Base-by-base conservation (phyloP, 2,888 invertebrate species). In the Temnothorax unifasciatus region DNA sequence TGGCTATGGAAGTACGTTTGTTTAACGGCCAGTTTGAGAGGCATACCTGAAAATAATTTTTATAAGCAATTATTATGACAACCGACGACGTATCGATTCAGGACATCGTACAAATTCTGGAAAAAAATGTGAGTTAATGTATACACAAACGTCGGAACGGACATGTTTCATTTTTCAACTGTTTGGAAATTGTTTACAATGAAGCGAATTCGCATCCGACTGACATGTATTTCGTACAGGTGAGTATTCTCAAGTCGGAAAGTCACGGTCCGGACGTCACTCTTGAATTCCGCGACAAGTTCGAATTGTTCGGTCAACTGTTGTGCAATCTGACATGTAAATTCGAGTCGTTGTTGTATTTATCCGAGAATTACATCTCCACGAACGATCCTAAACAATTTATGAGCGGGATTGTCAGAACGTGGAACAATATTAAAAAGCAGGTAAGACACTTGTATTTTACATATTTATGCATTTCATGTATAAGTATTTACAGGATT, bases 61-160 rank as follows among this genome's bases (percentile, higher is more conserved):
- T 50, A 29, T 50, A 69, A 68, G 6, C 0, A 15, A 15, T 5
- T 34, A 21, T 61, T 25, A 81, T 81, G 79, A 34, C 38, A 38
- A 71, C 85, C 38, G 85, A 88, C 15, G 85, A 90, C 54, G 76
- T 75, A 59, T 83, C 88, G 1, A 85, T 81, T 66, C 85, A 8
- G 15, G 89, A 89, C 50, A 83, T 92, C 1, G 64, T 92, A 68
- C 90, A 87, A 81, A 91, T 87, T 15, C 89, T 93, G 47, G 89
- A 92, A 69, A 92, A 91, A 87, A 92, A 92, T 71, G 93, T 93
- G 81, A 92, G 89, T 84, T 59, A 47, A 18, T 47, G n/a, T 29
- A 59, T 21, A 8, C 50, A 38, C 13, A 21, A 79, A 50, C 9
- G 3, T 57, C n/a, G 25, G 8, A 25, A 64, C 9, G 13, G 9